phyloP scores from a whole-genome alignment of 2,113 vertebrate genomes.

The Procavia capensis region DNA sequence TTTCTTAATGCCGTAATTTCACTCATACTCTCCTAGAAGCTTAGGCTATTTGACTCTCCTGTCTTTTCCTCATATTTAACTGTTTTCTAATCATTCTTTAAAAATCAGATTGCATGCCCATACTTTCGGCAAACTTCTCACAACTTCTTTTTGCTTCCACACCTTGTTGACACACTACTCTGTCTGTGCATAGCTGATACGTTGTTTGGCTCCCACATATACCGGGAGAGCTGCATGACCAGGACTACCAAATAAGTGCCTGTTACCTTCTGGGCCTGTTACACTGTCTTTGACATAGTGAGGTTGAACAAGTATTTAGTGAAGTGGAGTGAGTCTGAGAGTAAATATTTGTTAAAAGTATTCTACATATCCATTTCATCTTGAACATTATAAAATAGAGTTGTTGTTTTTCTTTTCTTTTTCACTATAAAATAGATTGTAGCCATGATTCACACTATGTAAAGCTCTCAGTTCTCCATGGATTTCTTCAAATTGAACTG shows the following conservation, averaged over 20 bases:
- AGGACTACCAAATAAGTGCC: neutral
- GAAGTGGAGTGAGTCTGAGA: neutral
- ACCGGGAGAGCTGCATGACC: neutral
- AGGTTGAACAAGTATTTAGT: neutral
- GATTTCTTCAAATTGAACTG: neutral
- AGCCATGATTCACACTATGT: neutral
- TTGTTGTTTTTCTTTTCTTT: neutral
- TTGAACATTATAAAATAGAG: neutral
- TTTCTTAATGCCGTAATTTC: neutral
- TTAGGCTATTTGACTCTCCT: neutral
- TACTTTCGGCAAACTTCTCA: neutral
- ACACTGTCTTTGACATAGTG: neutral
- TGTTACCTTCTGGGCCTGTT: neutral
- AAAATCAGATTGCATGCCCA: neutral
- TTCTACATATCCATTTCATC: neutral
- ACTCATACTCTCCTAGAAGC: neutral
- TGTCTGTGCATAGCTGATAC: neutral
- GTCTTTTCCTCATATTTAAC: neutral
- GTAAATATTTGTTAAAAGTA: neutral
- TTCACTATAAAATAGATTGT: neutral
- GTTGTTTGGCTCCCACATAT: too few species aligned
- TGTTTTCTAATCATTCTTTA: neutral
- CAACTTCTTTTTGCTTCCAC: neutral
- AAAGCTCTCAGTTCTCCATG: neutral
- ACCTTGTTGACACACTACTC: rapidly evolving